Percentiles rank a stretch among this genome's conserved stretches.
Conservation (phyloP, 2,797 vertebrate species). For the Malacoctenus gilli region DNA sequence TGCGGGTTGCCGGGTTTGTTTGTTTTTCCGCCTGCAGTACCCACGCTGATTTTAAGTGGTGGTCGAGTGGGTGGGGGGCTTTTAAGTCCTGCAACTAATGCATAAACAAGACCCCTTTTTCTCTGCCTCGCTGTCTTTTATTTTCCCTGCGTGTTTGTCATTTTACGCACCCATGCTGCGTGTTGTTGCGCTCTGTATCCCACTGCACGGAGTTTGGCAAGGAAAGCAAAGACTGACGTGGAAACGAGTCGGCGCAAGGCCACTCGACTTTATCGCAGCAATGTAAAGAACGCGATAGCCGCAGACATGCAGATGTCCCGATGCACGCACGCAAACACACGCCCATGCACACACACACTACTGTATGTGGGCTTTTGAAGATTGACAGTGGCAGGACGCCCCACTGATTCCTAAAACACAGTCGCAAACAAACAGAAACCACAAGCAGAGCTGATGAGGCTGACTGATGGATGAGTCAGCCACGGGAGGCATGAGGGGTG, state of each 20-base stretch:
- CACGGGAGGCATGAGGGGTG: conserved; percentile 13
- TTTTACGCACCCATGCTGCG: conserved; percentile 47
- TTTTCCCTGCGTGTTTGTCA: conserved; percentile 44
- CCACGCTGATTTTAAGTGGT: conserved; percentile 64
- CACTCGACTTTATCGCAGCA: conserved; percentile 19
- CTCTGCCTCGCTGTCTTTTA: conserved; percentile 41
- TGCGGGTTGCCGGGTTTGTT: conserved; percentile 44
- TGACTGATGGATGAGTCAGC: conserved; percentile 31
- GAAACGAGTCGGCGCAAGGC: neutral
- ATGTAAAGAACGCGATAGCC: conserved; percentile 41
- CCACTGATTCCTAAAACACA: conserved; percentile 19
- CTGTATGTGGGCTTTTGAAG: too few species aligned
- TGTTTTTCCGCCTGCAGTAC: conserved; percentile 59
- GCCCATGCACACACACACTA: conserved; percentile 1
- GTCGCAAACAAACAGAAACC: conserved; percentile 32
- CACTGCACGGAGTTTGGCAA: conserved; percentile 17
- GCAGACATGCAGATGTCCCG: conserved; percentile 7
- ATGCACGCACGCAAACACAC: conserved; percentile 5
- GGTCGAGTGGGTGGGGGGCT: conserved; percentile 42
- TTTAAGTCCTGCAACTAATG: conserved; percentile 66
- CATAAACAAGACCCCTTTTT: conserved; percentile 56
- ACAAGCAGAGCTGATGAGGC: conserved; percentile 28
- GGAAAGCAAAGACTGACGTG: conserved; percentile 7
- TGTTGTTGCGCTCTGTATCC: conserved; percentile 30
- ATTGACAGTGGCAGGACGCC: conserved; percentile 2